Conservation (phyloP, 2,888 invertebrate species). For the Ennomos fuscantarius region DNA sequence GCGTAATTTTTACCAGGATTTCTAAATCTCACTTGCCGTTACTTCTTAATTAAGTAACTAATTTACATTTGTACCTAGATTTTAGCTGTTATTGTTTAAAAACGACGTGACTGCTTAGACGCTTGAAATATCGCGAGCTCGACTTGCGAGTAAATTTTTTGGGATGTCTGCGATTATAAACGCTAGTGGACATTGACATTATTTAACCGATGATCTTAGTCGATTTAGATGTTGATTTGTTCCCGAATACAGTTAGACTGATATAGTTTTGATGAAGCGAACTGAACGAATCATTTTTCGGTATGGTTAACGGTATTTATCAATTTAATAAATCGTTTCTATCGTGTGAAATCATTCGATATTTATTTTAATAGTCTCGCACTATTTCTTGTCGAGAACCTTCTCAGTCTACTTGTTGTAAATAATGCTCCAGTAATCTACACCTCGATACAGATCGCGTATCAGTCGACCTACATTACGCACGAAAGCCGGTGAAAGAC, state of each 20-base stretch:
- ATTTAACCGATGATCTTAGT: neutral
- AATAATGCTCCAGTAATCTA: slow-evolving; percentile 76
- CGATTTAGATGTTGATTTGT: neutral
- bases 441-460: slow-evolving; percentile 71
- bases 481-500: slow-evolving; percentile 70
- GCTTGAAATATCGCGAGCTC: no score
- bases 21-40: slow-evolving; percentile 21
- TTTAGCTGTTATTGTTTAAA: slow-evolving; percentile 2
- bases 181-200: neutral
- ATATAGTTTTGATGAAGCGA: neutral
- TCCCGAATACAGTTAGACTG: neutral
- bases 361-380: slow-evolving; percentile 60
- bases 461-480: slow-evolving; percentile 72
- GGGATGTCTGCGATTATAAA: neutral
- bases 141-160: no score
- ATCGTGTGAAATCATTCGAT: slow-evolving; percentile 59
- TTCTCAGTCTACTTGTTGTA: slow-evolving; percentile 77
- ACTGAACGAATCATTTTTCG: slow-evolving; percentile 8
- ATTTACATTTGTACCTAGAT: slow-evolving; percentile 3
- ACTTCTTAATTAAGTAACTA: slow-evolving; percentile 13
- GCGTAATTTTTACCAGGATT: slow-evolving; percentile 23
- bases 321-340: slow-evolving; percentile 31
- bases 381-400: slow-evolving; percentile 68
- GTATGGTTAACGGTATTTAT: slow-evolving; percentile 10
- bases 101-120: neutral